Evolutionary conservation across 2,888 invertebrate species (phyloP), one percentile per base, ranked within the genome.

Genomic region (Agapostemon virescens): DNA sequence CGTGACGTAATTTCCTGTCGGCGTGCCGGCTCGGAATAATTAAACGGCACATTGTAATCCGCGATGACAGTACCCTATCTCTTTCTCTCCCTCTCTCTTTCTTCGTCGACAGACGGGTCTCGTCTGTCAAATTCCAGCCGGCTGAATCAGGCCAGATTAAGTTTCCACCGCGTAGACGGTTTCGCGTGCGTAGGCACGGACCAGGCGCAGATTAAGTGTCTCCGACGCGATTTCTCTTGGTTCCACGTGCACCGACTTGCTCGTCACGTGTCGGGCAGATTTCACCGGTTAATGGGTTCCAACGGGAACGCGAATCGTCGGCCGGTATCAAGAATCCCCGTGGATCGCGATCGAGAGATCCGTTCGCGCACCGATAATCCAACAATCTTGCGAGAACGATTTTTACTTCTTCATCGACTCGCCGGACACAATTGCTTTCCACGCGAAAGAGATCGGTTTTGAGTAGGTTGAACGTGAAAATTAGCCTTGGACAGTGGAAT

Each of bases 111-210:
- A 76, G 74, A 69, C 74, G 72, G 79, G 74, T 11, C 83, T 79
- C 79, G 79, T 82, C 77, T 70, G 84, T 84, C 84, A 84, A 84
- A 84, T 84, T 75, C 83, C 75, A 74, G 45, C 66, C 75, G 69
- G 77, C 58, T 80, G 84, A 84, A 83, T 84, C 84, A 77, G 83
- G 80, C 68, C 83, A 40, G 84, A 84, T 84, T 83, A 84, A 84
- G 80, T 84, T 84, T 84, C 84, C 30, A 58, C 45, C 77, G 77
- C 45, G 79, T 74, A 72, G 84, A 80, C 79, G 74, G 81, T 83
- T 83, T 84, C 81, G 83, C 84, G 76, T 77, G 83, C 84, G 84
- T 84, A 81, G 84, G 79, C 84, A 77, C 72, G 66, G 78, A 64
- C 81, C 83, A 68, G 69, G 20, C 76, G 38, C 33, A 74, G 81